phyloP scores from a whole-genome alignment of 2,888 invertebrate genomes.

The Cenopis cana region DNA sequence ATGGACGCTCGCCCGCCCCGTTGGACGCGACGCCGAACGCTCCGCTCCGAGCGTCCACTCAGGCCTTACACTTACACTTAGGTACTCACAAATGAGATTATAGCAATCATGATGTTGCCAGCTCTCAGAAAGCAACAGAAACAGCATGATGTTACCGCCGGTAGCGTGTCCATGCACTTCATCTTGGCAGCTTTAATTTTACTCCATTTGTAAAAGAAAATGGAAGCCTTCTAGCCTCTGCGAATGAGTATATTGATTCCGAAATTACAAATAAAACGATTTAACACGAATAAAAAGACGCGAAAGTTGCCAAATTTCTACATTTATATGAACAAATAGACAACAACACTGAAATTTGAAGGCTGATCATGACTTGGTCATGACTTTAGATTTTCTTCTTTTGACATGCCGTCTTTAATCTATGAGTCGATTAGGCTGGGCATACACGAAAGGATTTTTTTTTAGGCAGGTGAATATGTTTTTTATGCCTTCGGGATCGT shows the following conservation, averaged over 20 bases:
- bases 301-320: not conserved
- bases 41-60: too few species aligned
- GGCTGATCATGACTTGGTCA: not conserved
- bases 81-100: slow-evolving; percentile 69
- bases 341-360: not conserved
- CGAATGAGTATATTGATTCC: too few species aligned
- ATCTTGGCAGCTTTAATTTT: slow-evolving; percentile 50
- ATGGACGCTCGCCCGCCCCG: too few species aligned
- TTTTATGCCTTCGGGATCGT: too few species aligned
- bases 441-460: not conserved
- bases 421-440: not conserved
- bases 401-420: not conserved
- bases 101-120: slow-evolving; percentile 68
- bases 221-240: too few species aligned
- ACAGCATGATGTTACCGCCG: slow-evolving; percentile 75
- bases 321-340: slow-evolving; percentile 1
- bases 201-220: not conserved
- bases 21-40: too few species aligned
- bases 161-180: slow-evolving; percentile 64
- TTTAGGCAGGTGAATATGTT: too few species aligned
- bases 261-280: too few species aligned
- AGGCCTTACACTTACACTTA: too few species aligned
- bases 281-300: too few species aligned
- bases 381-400: not conserved
- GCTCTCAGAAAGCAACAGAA: slow-evolving; percentile 74